Percentiles rank a stretch among this genome's conserved stretches.
Evolutionary conservation across 2,888 invertebrate genomes (phyloP).

Genomic region (Pammene fasciana): DNA sequence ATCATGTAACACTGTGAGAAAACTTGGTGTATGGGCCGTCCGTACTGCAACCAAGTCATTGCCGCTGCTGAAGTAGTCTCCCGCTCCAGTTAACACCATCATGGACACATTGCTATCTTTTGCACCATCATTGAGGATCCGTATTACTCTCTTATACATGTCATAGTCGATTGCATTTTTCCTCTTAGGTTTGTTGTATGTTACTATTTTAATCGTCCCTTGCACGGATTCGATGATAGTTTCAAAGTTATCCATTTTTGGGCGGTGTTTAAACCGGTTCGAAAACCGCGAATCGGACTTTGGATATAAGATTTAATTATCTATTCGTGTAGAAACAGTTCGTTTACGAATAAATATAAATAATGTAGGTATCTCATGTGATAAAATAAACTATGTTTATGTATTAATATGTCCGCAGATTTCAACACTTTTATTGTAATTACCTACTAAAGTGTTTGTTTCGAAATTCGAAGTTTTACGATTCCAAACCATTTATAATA

Average conservation of each 20-base stretch:
- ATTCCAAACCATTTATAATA: no score
- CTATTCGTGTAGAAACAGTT: not conserved
- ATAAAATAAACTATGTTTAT: not conserved
- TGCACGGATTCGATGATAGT: constrained; percentile 59
- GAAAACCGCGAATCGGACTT: not conserved
- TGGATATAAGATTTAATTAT: not conserved
- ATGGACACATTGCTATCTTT: constrained; percentile 86
- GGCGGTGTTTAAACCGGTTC: no score
- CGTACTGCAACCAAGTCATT: constrained; percentile 85
- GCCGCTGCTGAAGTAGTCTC: constrained; percentile 93
- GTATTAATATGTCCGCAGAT: no score
- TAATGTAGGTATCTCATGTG: no score
- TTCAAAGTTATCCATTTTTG: constrained; percentile 50
- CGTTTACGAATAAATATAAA: not conserved
- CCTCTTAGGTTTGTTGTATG: constrained; percentile 89
- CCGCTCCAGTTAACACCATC: constrained; percentile 91
- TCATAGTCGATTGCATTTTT: constrained; percentile 89
- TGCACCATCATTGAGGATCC: constrained; percentile 87
- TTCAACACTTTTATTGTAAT: no score
- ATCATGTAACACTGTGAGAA: constrained; percentile 69
- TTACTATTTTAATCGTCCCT: constrained; percentile 78
- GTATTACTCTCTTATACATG: constrained; percentile 87
- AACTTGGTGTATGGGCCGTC: constrained; percentile 50
- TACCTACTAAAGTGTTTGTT: no score
- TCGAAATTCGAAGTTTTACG: no score